Base-by-base conservation (phyloP, 30 jellyfish, hydroid and myxozoan species). In the Cassiopea andromeda region DNA sequence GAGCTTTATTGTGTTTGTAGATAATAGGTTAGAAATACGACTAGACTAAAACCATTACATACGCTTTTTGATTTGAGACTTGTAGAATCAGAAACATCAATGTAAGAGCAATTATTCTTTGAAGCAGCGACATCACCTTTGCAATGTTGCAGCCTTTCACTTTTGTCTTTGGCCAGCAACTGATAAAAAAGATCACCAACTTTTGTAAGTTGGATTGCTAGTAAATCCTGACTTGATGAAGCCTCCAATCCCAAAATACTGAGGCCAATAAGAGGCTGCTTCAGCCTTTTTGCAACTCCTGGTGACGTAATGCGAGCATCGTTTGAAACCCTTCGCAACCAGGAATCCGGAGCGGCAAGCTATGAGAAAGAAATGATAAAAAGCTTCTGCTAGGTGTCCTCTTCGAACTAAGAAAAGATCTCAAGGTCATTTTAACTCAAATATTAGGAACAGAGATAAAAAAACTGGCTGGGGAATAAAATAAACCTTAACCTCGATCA, bases 231-330 rank as follows among this genome's bases (percentile, higher is more conserved):
- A 17, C 85, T 71, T 1, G 73, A 60, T 49, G 67, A 38, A 74
- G 80, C 78, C 73, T 69, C 82, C 69, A 69, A 44, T 46, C 75
- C 45, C 19, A 61, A 8, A 0, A 87, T 68, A 66, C 80, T 69
- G 57, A 87, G 48, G 9, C 94, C 94, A 69, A 87, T 69, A 57
- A 87, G 94, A 79, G 94, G 94, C 57, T 78, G 94, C 71, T 19
- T 78, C 60, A 87, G 85, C 49, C 94, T 87, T 89, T 81, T 71
- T 48, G 46, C 72, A 45, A 87, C 81, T 47, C 77, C 94, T 47
- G 87, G 89, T 49, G 94, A 87, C 45, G 72, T 66, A 38, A 72
- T 67, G 12, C 94, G 94, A 46, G 60, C 49, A 70, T 87, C 90
- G 64, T 69, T 58, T 43, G 84, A 15, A 44, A 57, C 6, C 19